Evolutionary conservation across 1,140 invertebrate genomes (phyloP).

Genomic region (Drosophila ambigua): DNA sequence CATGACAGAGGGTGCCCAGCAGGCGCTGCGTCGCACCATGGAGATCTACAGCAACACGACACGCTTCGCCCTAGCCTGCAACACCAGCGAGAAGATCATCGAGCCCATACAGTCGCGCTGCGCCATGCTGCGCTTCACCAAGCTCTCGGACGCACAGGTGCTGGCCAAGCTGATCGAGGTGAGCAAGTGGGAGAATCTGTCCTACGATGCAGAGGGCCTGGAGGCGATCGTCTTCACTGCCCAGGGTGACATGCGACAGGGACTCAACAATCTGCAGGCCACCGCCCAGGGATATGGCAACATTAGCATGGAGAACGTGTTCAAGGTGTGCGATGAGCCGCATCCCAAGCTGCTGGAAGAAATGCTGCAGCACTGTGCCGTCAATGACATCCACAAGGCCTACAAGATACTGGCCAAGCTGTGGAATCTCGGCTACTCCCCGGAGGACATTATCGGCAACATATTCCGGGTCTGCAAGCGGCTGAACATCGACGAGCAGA

Average conservation of each 20-base stretch:
- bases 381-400: constrained; percentile 93
- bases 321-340: constrained; percentile 99
- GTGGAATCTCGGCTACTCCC: constrained; percentile 96
- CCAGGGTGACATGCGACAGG: constrained; percentile 99
- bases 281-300: constrained; percentile 97
- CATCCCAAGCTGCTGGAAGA: constrained; percentile 96
- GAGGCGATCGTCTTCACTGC: constrained; percentile 99
- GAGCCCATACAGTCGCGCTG: constrained; percentile 99
- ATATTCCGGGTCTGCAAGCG: constrained; percentile 97
- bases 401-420: constrained; percentile 95
- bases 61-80: constrained; percentile 98
- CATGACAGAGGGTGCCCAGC: constrained; percentile 99
- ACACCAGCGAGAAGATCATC: constrained; percentile 99
- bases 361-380: constrained; percentile 94
- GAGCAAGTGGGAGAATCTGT: constrained; percentile 87
- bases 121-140: constrained; percentile 97
- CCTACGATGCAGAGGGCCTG: constrained; percentile 96
- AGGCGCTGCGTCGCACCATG: constrained; percentile 98
- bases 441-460: constrained; percentile 98
- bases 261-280: constrained; percentile 98
- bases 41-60: constrained; percentile 99
- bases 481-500: constrained; percentile 90
- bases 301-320: constrained; percentile 98
- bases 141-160: constrained; percentile 95
- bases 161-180: constrained; percentile 88